Evolutionary conservation across 2,113 vertebrate species (phyloP), one percentile per base, ranked within the genome.

Genomic region (Holacanthus passer): DNA sequence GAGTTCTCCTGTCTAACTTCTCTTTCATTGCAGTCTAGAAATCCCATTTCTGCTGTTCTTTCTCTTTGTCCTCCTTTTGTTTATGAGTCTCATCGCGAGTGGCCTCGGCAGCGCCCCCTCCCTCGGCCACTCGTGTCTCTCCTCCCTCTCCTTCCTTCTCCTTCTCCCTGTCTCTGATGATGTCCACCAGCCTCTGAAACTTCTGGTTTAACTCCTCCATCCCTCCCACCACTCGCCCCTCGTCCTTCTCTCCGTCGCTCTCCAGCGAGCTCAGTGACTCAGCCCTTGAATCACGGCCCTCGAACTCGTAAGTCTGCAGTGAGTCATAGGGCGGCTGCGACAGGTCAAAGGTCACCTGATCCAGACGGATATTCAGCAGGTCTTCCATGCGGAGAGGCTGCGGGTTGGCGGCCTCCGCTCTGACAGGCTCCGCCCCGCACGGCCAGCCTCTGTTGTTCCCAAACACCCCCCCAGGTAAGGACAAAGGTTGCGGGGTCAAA

Each of bases 251-350:
- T 0, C 79, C 93, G 6, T 94, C 91, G 0, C 96, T 97, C 88
- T 96, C 96, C 74, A 97, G 94, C 0, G 97, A 97, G 82, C 97
- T 97, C 90, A 97, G 95, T 0, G 96, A 97, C 86, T 95, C 95
- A 0, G 96, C 96, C 74, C 96, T 90, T 0, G 96, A 97, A 48
- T 96, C 96, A 0, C 93, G 92, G 27, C 97, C 97, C 90, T 97
- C 97, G 0, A 97, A 96, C 83, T 96, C 96, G 0, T 97, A 97
- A 56, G 96, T 96, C 94, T 97, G 96, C 89, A 97, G 95, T 35
- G 96, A 98, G 91, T 98, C 97, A 29, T 97, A 97, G 1, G 97
- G 97, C 0, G 97, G 97, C 88, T 96, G 96, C 3, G 96, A 88
- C 58, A 95, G 96, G 93, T 98, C 97, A 59, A 94, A 95, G 66